Evolutionary conservation across 2,113 vertebrate species (phyloP).

Genomic region (Xyliphius kryptos): DNA sequence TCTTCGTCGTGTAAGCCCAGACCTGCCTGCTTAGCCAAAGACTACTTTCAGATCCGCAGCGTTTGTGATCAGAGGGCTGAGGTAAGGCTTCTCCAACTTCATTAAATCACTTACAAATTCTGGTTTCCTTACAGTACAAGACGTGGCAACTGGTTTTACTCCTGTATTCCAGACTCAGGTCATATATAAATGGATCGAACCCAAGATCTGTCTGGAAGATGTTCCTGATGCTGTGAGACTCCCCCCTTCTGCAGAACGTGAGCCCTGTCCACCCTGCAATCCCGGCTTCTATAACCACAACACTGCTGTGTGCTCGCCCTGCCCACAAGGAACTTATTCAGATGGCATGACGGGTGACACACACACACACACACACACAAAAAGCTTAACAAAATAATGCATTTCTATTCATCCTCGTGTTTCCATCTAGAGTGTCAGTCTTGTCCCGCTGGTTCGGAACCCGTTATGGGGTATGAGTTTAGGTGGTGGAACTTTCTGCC

Average conservation of each 20-base stretch:
- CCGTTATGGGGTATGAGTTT: slow-evolving; percentile 82
- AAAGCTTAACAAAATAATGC: no score
- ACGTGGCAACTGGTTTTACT: not conserved
- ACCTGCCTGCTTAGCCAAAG: slow-evolving; percentile 79
- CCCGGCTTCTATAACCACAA: slow-evolving; percentile 92
- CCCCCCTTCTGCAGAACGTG: slow-evolving; percentile 80
- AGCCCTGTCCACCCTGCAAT: slow-evolving; percentile 94
- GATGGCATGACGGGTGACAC: slow-evolving; percentile 79
- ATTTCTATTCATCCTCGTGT: no score
- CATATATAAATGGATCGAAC: slow-evolving; percentile 90
- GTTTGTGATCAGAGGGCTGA: slow-evolving; percentile 85
- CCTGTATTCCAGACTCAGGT: slow-evolving; percentile 77
- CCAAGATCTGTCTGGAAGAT: slow-evolving; percentile 86
- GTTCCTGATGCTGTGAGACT: slow-evolving; percentile 66
- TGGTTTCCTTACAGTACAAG: no score
- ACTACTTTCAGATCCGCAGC: slow-evolving; percentile 91
- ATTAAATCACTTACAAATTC: no score
- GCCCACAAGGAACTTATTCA: slow-evolving; percentile 78
- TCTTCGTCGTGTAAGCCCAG: slow-evolving; percentile 70
- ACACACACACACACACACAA: not conserved
- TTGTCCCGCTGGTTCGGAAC: slow-evolving; percentile 90
- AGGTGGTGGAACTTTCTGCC: slow-evolving; percentile 98
- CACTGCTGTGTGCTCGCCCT: slow-evolving; percentile 83
- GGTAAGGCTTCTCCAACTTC: slow-evolving; percentile 57
- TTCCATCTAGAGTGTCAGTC: slow-evolving; percentile 70